Evolutionary conservation across 2,888 invertebrate genomes (phyloP), one percentile per base, ranked within the genome.

Genomic region (Pyrocoelia pectoralis): DNA sequence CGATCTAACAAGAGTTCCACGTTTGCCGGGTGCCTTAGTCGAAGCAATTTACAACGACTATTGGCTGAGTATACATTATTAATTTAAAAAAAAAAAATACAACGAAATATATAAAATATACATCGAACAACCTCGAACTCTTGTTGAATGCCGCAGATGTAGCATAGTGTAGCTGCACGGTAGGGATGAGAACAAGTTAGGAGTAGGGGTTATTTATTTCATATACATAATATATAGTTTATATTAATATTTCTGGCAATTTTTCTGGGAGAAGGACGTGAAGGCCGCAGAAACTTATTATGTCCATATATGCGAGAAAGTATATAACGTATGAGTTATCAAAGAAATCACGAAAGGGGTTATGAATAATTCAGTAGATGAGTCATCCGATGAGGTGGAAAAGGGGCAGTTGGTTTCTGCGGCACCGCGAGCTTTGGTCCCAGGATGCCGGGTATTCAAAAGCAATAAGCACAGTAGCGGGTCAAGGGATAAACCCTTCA

Each of bases 381-480:
- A 63, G 65, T 68, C 68, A 65, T 55, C 68, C 69, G 62, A 70
- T 68, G 71, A 71, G 70, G 67, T 68, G 53, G 63, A 68, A 69
- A 67, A 70, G 6, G 73, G 70, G 71, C 73, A 68, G 72, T 68
- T 66, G 71, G 71, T 70, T 68, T 68, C 65, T 67, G 69, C 62
- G 66, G 67, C 61, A 76, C 75, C 73, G 73, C 73, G 73, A 67
- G 73, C 72, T 74, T 72, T 71, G 72, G 71, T 76, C 74, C 77
- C 77, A 79, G 79, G 79, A 76, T 78, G 81, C 81, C 81, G 79
- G 81, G 82, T 82, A 82, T 82, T 82, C 82, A 80, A 80, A 82
- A 82, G 81, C 81, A 82, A 81, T 81, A 82, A 79, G 77, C 77
- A 77, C 77, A 80, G 81, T 81, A 80, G 80, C 75, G 76, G 77